A percentile compares a stretch with the other conserved stretches of the same genome.
Evolutionary conservation across 2,113 vertebrate genomes (phyloP).

Genomic region (Alethe castanea): DNA sequence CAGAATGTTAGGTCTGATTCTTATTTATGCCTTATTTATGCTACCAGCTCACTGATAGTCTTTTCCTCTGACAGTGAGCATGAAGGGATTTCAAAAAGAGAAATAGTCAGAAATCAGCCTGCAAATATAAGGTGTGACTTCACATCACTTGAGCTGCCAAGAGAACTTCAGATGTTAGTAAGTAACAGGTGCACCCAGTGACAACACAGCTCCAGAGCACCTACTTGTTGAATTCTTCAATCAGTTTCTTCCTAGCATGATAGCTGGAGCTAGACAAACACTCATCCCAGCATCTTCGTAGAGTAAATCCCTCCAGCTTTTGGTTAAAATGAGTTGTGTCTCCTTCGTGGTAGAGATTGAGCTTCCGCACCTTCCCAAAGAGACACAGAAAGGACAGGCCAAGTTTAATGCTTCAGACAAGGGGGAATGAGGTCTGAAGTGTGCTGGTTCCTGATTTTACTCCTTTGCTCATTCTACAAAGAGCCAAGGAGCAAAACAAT

Average conservation of each 20-base stretch:
- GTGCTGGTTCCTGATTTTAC: not conserved
- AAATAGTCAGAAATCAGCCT: not conserved
- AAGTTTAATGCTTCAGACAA: not conserved
- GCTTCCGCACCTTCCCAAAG: conserved; percentile 78
- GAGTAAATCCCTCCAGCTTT: conserved; percentile 81
- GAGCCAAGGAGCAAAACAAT: not conserved
- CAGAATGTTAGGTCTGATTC: not conserved
- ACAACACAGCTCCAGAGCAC: not conserved
- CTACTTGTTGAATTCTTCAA: conserved; percentile 89
- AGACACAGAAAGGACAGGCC: not conserved
- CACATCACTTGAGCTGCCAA: not conserved
- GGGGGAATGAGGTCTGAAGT: not conserved
- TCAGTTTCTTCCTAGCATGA: conserved; percentile 59
- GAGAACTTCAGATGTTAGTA: not conserved
- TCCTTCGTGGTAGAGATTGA: conserved; percentile 88
- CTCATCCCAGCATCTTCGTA: conserved; percentile 90
- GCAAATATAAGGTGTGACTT: not conserved
- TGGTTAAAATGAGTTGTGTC: conserved; percentile 90
- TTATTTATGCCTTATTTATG: not conserved
- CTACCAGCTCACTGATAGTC: not conserved
- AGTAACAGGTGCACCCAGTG: not conserved
- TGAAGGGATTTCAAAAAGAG: not conserved
- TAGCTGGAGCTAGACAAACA: conserved; percentile 81
- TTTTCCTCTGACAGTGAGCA: not conserved
- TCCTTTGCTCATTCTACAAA: not conserved